phyloP scores from a whole-genome alignment of 2,888 invertebrate species.

The Cephus sareptanus region DNA sequence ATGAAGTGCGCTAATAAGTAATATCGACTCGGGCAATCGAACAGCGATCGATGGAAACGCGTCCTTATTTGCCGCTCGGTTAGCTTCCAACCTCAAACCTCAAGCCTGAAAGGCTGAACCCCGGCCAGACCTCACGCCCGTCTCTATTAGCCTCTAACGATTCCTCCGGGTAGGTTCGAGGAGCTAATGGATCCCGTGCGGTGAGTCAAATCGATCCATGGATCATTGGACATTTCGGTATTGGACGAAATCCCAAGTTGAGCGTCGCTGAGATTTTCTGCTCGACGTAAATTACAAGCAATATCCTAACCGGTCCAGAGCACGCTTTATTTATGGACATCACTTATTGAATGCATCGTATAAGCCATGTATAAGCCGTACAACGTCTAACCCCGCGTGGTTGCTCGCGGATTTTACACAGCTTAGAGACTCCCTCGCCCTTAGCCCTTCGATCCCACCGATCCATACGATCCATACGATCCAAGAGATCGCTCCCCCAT shows the following conservation, averaged over 20 bases:
- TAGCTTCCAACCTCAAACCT: background rate
- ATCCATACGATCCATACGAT: conserved; percentile 7
- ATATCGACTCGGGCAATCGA: background rate
- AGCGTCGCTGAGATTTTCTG: conserved; percentile 37
- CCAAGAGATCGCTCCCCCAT: conserved; percentile 4
- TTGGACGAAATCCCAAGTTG: background rate
- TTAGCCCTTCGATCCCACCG: conserved; percentile 1
- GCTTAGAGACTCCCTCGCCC: conserved; percentile 1
- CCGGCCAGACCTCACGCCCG: background rate
- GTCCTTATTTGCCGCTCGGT: background rate
- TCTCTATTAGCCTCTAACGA: background rate
- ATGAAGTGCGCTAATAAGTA: background rate
- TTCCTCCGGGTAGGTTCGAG: background rate
- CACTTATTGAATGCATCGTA: conserved; percentile 47
- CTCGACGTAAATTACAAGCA: conserved; percentile 50
- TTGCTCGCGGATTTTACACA: conserved; percentile 4
- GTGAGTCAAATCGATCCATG: no score
- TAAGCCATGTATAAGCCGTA: conserved; percentile 24
- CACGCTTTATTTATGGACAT: conserved; percentile 48
- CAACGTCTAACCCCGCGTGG: conserved; percentile 7
- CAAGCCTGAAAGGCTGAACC: background rate
- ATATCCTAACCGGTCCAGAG: conserved; percentile 48
- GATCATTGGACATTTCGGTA: background rate
- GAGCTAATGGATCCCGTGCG: background rate
- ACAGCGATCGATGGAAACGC: background rate